These are phyloP conservation scores for Zaprionus kolodkinae DNA, from an alignment of 1,140 invertebrate species.

Conservation along the genomic window DNA sequence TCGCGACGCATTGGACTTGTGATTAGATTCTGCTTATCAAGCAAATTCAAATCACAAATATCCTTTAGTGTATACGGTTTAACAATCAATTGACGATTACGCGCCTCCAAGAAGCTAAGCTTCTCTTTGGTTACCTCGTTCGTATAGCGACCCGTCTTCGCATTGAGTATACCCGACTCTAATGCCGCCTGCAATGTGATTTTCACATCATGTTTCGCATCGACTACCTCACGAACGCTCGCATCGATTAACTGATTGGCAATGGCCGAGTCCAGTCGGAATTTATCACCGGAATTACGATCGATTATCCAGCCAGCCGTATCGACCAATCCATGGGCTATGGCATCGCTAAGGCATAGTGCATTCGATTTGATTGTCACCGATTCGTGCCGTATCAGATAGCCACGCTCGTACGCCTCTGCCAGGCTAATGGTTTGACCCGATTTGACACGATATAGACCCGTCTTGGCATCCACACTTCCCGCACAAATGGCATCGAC, in stretches of 20 bases:
- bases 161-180: constrained; percentile 89
- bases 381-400: constrained; percentile 89
- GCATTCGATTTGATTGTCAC: constrained; percentile 90
- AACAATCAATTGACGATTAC: constrained; percentile 90
- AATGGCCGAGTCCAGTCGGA: constrained; percentile 92
- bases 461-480: constrained; percentile 91
- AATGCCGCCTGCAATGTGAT: constrained; percentile 93
- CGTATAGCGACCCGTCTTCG: constrained; percentile 91
- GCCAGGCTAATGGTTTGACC: constrained; percentile 90
- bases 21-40: constrained; percentile 90
- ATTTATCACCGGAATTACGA: constrained; percentile 92
- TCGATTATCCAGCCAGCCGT: constrained; percentile 91
- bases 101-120: constrained; percentile 91
- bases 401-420: constrained; percentile 91
- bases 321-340: constrained; percentile 92
- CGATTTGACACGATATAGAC: constrained; percentile 88
- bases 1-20: constrained; percentile 91
- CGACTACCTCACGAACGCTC: constrained; percentile 91
- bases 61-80: constrained; percentile 97
- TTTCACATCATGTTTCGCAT: constrained; percentile 90
- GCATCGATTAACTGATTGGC: constrained; percentile 91
- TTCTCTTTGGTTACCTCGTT: constrained; percentile 90
- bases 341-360: constrained; percentile 92
- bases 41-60: constrained; percentile 91
- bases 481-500: constrained; percentile 92